A percentile compares a stretch with the other conserved stretches of the same genome.
These are phyloP conservation scores for Drosophila siamana DNA, from an alignment of 2,888 invertebrate genomes.

Conservation along the genomic window DNA sequence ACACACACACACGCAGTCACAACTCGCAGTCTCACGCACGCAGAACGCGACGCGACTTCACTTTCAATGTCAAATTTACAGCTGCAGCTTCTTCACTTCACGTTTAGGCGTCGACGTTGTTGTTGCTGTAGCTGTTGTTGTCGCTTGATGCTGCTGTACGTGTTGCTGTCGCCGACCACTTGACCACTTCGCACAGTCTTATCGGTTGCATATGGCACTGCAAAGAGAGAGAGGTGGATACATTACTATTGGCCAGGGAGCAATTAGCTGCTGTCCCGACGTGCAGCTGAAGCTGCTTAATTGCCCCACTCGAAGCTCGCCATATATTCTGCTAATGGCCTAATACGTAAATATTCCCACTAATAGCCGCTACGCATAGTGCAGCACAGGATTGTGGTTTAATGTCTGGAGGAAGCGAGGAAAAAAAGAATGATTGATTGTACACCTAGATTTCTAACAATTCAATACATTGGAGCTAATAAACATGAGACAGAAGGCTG, in stretches of 20 bases:
- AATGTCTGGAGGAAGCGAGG: too few relatives aligned
- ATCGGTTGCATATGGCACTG: constrained; percentile 78
- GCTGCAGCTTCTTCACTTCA: constrained; percentile 1
- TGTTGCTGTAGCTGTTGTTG: not conserved
- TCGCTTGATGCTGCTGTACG: constrained; percentile 18
- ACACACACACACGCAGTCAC: constrained; percentile 7
- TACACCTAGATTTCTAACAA: too few relatives aligned
- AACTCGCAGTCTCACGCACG: constrained; percentile 4
- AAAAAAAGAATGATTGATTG: too few relatives aligned
- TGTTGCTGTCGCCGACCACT: constrained; percentile 51
- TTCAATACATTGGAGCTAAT: too few relatives aligned
- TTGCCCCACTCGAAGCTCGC: too few relatives aligned
- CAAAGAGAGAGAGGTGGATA: constrained; percentile 2
- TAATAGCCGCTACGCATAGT: too few relatives aligned
- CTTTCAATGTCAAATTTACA: constrained; percentile 4
- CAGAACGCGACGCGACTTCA: constrained; percentile 20
- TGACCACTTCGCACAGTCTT: constrained; percentile 72
- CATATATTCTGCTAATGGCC: too few relatives aligned
- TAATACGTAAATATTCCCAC: too few relatives aligned
- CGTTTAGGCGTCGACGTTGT: constrained; percentile 14
- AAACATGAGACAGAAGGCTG: too few relatives aligned
- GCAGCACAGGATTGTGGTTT: too few relatives aligned
- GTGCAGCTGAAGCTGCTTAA: too few relatives aligned
- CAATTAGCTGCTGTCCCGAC: too few relatives aligned
- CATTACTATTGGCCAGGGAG: not conserved